These are phyloP conservation scores for Dorcus parallelipipedus DNA, from an alignment of 2,888 invertebrate species.

Conservation along the genomic window DNA sequence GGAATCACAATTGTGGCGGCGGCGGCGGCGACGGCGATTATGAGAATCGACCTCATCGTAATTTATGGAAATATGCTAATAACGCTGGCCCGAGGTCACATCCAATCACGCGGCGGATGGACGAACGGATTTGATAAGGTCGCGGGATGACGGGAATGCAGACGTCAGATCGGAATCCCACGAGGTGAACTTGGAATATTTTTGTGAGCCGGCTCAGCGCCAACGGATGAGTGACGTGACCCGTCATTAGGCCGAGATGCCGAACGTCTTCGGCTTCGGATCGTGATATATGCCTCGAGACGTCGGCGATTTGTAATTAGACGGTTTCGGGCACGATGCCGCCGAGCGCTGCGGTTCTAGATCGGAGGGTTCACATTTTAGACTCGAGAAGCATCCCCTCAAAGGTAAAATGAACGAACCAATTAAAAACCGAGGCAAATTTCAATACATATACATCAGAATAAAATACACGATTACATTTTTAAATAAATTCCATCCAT, in stretches of 20 bases:
- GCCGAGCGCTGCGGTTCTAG: no score
- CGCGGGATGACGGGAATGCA: conserved; percentile 34
- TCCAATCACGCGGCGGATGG: conserved; percentile 6
- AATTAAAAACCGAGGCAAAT: no score
- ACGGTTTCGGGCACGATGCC: no score
- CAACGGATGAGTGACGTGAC: conserved; percentile 50
- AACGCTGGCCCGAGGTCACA: conserved; percentile 30
- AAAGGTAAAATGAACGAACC: no score
- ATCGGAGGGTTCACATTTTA: no score
- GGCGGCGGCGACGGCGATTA: conserved; percentile 23
- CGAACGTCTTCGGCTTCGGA: conserved; percentile 25
- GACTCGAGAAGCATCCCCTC: no score
- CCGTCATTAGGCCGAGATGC: conserved; percentile 46
- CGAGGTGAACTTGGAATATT: conserved; percentile 41
- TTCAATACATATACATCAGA: no score
- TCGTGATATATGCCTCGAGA: conserved; percentile 27
- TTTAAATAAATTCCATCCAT: no score
- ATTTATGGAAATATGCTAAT: conserved; percentile 51
- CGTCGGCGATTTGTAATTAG: no score
- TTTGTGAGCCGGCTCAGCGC: conserved; percentile 41
- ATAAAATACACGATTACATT: no score
- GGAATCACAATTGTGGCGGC: conserved; percentile 12
- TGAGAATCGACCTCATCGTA: conserved; percentile 42
- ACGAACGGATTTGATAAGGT: conserved; percentile 29
- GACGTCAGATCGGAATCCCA: conserved; percentile 44